These are phyloP conservation scores for Plemyria rubiginata DNA, from an alignment of 2,888 invertebrate species.

Conservation along the genomic window DNA sequence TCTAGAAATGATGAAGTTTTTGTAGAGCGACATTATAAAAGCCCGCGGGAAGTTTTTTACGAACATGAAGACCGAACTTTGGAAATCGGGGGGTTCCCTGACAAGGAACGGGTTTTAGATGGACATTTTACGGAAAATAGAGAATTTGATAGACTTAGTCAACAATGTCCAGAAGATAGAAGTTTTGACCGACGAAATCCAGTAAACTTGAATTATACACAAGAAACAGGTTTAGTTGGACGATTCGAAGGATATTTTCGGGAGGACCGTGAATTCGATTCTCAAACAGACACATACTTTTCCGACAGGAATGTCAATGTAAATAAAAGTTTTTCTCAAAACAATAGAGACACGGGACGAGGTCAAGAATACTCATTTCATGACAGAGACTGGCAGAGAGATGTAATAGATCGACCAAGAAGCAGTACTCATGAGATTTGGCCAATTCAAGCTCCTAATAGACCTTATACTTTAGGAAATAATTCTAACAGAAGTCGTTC, in stretches of 20 bases:
- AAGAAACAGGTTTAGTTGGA: background rate
- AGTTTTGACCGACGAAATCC: background rate
- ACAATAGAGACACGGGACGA: background rate
- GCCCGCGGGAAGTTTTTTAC: background rate
- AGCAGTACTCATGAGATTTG: background rate
- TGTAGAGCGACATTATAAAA: background rate
- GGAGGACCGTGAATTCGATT: background rate
- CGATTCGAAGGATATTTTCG: conserved; percentile 1
- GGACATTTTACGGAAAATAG: background rate
- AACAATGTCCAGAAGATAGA: background rate
- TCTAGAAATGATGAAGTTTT: background rate
- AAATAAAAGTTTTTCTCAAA: background rate
- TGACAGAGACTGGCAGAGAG: background rate
- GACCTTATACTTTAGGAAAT: background rate
- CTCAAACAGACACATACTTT: background rate
- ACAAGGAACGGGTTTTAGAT: no score
- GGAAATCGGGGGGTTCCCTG: background rate
- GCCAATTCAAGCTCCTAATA: background rate
- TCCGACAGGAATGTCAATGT: background rate
- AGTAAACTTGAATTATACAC: background rate
- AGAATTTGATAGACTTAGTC: background rate
- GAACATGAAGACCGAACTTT: background rate
- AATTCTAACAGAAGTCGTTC: background rate
- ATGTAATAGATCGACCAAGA: background rate
- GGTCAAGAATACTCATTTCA: background rate